Percentiles rank a stretch among this genome's conserved stretches.
Conservation (phyloP, 2,113 vertebrate genomes). For the Helogale parvula region DNA sequence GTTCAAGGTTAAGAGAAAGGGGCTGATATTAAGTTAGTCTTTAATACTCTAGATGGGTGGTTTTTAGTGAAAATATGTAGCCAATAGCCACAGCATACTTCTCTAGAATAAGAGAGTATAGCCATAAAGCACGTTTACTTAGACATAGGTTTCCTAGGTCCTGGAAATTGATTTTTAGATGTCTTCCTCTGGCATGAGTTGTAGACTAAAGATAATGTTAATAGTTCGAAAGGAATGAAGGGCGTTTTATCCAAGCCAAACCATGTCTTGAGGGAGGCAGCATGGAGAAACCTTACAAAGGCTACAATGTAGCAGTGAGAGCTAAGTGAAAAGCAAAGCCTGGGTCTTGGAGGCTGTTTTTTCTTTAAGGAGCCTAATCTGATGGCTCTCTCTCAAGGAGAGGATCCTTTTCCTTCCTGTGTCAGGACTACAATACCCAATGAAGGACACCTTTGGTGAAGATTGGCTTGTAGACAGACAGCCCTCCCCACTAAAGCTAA, state of each 20-base stretch:
- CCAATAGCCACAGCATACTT: conserved; percentile 11
- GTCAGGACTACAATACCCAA: not conserved
- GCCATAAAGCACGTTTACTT: not conserved
- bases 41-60: not conserved
- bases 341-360: not conserved
- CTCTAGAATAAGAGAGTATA: conserved; percentile 24
- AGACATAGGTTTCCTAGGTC: not conserved
- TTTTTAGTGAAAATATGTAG: not conserved
- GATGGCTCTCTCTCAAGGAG: not conserved
- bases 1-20: conserved; percentile 4
- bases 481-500: not conserved
- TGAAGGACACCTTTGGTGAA: not conserved
- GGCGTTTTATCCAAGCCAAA: conserved; percentile 24
- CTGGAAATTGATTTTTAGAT: conserved; percentile 24
- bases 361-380: not conserved
- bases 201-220: conserved; percentile 38
- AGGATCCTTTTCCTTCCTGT: not conserved
- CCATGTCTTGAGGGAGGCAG: not conserved
- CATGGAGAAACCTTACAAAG: not conserved
- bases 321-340: conserved; percentile 18
- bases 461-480: not conserved
- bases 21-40: not conserved
- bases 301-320: not conserved
- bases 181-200: conserved; percentile 20
- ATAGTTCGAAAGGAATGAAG: conserved; percentile 19